Percentiles rank a stretch among this genome's conserved stretches.
Evolutionary conservation across 2,113 vertebrate species (phyloP).

Genomic region (Ascaphus truei): DNA sequence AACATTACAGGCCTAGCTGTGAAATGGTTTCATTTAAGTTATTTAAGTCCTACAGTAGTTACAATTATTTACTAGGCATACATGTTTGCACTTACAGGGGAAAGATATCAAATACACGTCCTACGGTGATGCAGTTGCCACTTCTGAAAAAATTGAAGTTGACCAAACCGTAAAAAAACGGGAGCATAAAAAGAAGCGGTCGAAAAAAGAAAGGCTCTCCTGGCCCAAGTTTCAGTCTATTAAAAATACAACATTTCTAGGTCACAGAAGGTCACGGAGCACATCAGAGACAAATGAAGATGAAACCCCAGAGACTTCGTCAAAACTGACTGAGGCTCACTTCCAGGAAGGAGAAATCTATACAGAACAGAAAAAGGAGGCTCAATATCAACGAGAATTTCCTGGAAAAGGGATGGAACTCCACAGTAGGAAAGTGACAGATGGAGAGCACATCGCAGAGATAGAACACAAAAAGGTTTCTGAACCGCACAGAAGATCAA

Average conservation of each 20-base stretch:
- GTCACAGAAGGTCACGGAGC: constrained; percentile 64
- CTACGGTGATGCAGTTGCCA: neutral
- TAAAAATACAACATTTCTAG: constrained; percentile 45
- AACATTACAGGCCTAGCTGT: too few relatives aligned
- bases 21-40: too few relatives aligned
- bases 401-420: constrained; percentile 53
- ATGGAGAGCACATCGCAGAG: constrained; percentile 44
- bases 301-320: constrained; percentile 44
- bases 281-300: constrained; percentile 63
- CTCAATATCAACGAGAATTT: constrained; percentile 47
- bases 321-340: constrained; percentile 56
- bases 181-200: constrained; percentile 45
- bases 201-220: constrained; percentile 62
- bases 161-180: constrained; percentile 49
- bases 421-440: constrained; percentile 42
- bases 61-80: neutral
- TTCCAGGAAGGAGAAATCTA: constrained; percentile 33
- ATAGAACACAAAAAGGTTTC: constrained; percentile 35
- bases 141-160: constrained; percentile 50
- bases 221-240: constrained; percentile 69
- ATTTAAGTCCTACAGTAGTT: too few relatives aligned
- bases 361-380: constrained; percentile 26
- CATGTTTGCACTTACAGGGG: neutral
- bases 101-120: too few relatives aligned
- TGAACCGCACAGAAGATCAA: constrained; percentile 35